Evolutionary conservation across 92 coral and sea anemone species (phyloP).

Genomic region (Siderastrea radians): DNA sequence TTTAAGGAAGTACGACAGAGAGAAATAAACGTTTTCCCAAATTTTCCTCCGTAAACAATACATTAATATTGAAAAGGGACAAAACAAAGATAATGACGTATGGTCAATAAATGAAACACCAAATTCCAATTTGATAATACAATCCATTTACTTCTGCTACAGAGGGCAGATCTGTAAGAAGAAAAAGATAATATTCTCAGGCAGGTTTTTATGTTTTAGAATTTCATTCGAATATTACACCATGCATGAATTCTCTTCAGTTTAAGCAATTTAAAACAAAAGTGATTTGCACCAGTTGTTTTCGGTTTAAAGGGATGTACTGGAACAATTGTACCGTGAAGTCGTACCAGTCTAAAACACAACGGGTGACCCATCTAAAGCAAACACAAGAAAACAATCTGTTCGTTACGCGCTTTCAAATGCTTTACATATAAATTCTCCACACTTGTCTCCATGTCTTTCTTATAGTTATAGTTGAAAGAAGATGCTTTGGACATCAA

Average conservation of each 20-base stretch:
- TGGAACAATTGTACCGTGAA: slow-evolving; percentile 23
- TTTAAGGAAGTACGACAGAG: not conserved
- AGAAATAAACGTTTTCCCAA: slow-evolving; percentile 7
- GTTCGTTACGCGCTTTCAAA: not conserved
- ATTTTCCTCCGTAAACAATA: slow-evolving; percentile 23
- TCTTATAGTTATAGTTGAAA: too few relatives aligned
- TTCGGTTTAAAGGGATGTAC: not conserved
- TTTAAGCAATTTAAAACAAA: not conserved
- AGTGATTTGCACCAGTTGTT: not conserved
- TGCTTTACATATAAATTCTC: too few relatives aligned
- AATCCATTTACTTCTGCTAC: slow-evolving; percentile 10
- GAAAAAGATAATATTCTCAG: not conserved
- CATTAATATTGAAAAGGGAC: slow-evolving; percentile 43
- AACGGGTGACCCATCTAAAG: slow-evolving; percentile 46
- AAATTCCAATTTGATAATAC: slow-evolving; percentile 62
- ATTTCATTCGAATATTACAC: not conserved
- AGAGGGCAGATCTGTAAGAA: not conserved
- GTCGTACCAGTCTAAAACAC: slow-evolving; percentile 20
- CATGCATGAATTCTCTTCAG: too few relatives aligned
- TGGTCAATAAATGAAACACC: slow-evolving; percentile 25
- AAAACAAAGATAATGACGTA: slow-evolving; percentile 46
- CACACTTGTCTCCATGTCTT: too few relatives aligned
- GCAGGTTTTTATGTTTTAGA: not conserved
- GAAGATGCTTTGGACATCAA: too few relatives aligned
- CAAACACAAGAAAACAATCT: slow-evolving; percentile 15